Evolutionary conservation across 2,888 invertebrate genomes (phyloP), one percentile per base, ranked within the genome.

Genomic region (Gibbula magus): DNA sequence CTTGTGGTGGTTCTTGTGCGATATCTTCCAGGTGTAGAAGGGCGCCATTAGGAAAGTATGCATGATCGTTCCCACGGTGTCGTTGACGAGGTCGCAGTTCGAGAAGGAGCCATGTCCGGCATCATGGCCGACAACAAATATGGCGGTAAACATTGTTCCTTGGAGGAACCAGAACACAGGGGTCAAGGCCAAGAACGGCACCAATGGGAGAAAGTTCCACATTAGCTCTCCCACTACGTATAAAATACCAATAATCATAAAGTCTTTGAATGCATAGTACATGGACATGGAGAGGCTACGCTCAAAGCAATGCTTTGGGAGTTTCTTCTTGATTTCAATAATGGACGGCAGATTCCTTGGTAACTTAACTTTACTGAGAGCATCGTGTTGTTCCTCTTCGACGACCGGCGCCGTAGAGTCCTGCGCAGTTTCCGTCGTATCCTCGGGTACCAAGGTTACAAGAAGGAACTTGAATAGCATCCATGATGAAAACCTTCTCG

Each of bases 41-140:
- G 92, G 92, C 22, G 87, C 87, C 61, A 91, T 73, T 7, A 92
- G 86, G 77, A 91, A 84, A 0, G 87, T 83, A 77, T 92, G 92
- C 10, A 86, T 82, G 20, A 91, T 32, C 4, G 86, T 89, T 3
- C 92, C 92, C 16, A 89, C 79, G 16, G 89, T 66, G 73, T 91
- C 89, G 78, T 92, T 91, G 56, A 91, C 76, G 51, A 87, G 67
- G 18, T 81, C 81, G 79, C 87, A 83, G 75, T 85, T 84, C 16
- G 90, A 91, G 83, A 91, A 92, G 1, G 91, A 91, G 2, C 88
- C 88, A 79, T 92, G 92, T 0, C 91, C 91, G 77, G 91, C 91
- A 80, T 91, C 91, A 76, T 92, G 92, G 1, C 91, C 91, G 2
- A 90, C 77, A 1, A 91, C 91, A 83, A 91, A 91, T 13, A 92